Conservation (phyloP, 2,888 invertebrate species). For the Drosophila meridiana region DNA sequence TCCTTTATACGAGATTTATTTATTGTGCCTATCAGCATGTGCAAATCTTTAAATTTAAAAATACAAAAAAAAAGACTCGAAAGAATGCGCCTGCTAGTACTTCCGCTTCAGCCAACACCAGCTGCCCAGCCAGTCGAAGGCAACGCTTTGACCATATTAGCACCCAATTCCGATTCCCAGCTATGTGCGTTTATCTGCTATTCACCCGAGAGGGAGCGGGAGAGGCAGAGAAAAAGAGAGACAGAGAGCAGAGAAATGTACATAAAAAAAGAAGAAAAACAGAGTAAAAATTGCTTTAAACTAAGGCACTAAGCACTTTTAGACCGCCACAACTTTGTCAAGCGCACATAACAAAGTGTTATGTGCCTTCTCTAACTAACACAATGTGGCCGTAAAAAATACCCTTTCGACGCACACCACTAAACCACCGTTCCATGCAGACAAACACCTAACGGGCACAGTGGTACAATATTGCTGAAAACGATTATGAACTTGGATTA, state of each 20-base stretch:
- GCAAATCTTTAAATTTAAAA: conserved; percentile 72
- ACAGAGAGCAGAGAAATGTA: background rate
- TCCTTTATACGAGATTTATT: conserved; percentile 76
- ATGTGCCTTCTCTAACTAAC: conserved; percentile 75
- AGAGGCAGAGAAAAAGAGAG: background rate
- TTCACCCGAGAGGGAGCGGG: conserved; percentile 8
- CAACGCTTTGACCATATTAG: conserved; percentile 76
- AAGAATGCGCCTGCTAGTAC: conserved; percentile 28
- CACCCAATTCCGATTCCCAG: conserved; percentile 65
- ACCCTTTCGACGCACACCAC: conserved; percentile 53
- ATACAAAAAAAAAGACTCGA: conserved; percentile 22
- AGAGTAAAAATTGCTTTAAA: conserved; percentile 69
- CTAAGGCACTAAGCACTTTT: conserved; percentile 80
- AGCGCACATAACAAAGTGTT: conserved; percentile 80
- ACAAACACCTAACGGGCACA: conserved; percentile 30
- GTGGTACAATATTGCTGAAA: conserved; percentile 14
- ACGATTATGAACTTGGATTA: background rate
- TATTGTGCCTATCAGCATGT: conserved; percentile 65
- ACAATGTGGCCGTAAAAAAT: conserved; percentile 62
- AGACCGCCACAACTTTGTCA: conserved; percentile 77
- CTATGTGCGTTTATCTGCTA: conserved; percentile 60
- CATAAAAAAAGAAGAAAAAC: conserved; percentile 33
- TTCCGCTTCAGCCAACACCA: conserved; percentile 21
- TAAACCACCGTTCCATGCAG: background rate
- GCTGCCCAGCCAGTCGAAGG: conserved; percentile 49